Evolutionary conservation across 2,888 invertebrate species (phyloP).

Genomic region (Chloroclystis v-ata): DNA sequence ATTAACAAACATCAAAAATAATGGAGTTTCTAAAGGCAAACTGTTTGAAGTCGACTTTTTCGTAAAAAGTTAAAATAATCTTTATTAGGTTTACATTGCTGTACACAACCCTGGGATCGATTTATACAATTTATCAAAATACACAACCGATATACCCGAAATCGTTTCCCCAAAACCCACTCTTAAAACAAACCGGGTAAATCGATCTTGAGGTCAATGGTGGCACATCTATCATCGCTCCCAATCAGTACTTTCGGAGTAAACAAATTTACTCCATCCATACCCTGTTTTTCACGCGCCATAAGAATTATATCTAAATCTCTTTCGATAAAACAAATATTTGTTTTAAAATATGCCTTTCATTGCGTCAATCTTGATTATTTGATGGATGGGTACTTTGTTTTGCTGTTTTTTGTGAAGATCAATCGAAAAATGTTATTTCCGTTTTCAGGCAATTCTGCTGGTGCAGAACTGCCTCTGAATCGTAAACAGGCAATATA

Average conservation of each 20-base stretch:
- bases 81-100: too few relatives aligned
- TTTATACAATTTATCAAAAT: not conserved
- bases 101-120: too few relatives aligned
- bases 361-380: constrained; percentile 1
- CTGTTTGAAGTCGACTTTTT: too few relatives aligned
- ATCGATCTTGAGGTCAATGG: constrained; percentile 19
- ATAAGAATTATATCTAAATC: not conserved
- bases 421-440: not conserved
- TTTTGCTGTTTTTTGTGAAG: not conserved
- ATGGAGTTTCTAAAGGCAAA: too few relatives aligned
- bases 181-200: constrained; percentile 13
- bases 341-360: not conserved
- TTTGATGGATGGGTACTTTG: not conserved
- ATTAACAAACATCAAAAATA: too few relatives aligned
- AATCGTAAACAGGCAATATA: too few relatives aligned
- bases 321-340: constrained; percentile 21
- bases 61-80: too few relatives aligned
- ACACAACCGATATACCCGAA: not conserved
- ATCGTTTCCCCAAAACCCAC: constrained; percentile 2
- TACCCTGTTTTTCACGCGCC: not conserved
- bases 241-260: constrained; percentile 16
- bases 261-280: constrained; percentile 18
- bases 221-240: constrained; percentile 14
- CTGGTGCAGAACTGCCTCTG: too few relatives aligned
- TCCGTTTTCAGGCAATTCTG: too few relatives aligned